These are phyloP conservation scores for Chelonoidis abingdonii DNA, from an alignment of 2,113 vertebrate genomes.

Conservation along the genomic window DNA sequence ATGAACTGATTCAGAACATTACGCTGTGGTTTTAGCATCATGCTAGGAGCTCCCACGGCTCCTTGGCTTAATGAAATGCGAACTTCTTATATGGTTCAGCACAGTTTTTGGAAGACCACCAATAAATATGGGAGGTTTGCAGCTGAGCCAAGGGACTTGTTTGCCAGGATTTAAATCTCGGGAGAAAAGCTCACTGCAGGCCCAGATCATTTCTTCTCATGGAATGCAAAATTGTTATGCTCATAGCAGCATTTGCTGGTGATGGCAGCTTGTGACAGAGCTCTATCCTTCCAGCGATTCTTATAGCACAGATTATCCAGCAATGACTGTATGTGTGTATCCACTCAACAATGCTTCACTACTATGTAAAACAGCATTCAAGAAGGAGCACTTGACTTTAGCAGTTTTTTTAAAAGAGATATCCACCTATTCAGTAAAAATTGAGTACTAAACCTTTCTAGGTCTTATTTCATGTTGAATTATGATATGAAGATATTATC, in stretches of 20 bases:
- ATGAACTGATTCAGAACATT: slow-evolving; percentile 52
- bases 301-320: slow-evolving; percentile 37
- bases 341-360: slow-evolving; percentile 28
- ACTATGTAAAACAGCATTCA: slow-evolving; percentile 54
- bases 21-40: slow-evolving; percentile 43
- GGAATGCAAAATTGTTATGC: slow-evolving; percentile 34
- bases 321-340: slow-evolving; percentile 32
- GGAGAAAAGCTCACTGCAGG: slow-evolving; percentile 18
- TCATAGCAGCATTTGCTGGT: slow-evolving; percentile 38
- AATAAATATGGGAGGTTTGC: slow-evolving; percentile 53
- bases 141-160: slow-evolving; percentile 23
- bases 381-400: slow-evolving; percentile 55
- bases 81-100: slow-evolving; percentile 64
- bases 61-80: slow-evolving; percentile 56
- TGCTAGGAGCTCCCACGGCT: slow-evolving; percentile 52
- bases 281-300: slow-evolving; percentile 54
- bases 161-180: slow-evolving; percentile 60
- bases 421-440: slow-evolving; percentile 64
- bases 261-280: slow-evolving; percentile 54
- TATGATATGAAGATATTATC: slow-evolving; percentile 55
- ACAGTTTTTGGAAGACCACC: slow-evolving; percentile 63
- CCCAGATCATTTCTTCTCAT: slow-evolving; percentile 41
- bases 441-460: slow-evolving; percentile 38
- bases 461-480: slow-evolving; percentile 62
- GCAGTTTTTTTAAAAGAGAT: slow-evolving; percentile 60